These are phyloP conservation scores for Sitta europaea DNA, from an alignment of 2,113 vertebrate genomes.

Conservation along the genomic window DNA sequence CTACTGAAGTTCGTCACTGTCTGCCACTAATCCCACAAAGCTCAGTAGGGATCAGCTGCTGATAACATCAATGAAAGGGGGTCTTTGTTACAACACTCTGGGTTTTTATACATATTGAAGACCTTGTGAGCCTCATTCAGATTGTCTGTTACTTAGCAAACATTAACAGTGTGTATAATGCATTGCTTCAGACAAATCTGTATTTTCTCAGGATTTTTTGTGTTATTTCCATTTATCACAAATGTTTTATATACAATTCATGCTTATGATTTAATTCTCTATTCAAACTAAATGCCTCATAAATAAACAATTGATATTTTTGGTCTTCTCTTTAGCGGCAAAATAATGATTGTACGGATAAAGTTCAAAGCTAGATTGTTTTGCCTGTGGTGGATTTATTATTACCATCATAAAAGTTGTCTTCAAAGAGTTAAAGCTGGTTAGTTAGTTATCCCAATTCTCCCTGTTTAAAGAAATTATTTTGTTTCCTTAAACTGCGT, in stretches of 20 bases:
- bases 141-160: slow-evolving; percentile 16
- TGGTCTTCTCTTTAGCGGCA: not conserved
- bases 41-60: slow-evolving; percentile 35
- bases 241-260: not conserved
- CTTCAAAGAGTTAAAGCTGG: slow-evolving; percentile 7
- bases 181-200: not conserved
- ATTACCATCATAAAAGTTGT: not conserved
- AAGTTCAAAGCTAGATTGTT: slow-evolving; percentile 37
- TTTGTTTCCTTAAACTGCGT: slow-evolving; percentile 29
- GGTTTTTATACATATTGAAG: not conserved
- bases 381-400: slow-evolving; percentile 22
- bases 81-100: slow-evolving; percentile 9
- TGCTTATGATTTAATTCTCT: not conserved
- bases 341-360: not conserved
- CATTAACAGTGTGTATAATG: not conserved
- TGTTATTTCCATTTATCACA: not conserved
- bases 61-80: slow-evolving; percentile 9
- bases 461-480: slow-evolving; percentile 6
- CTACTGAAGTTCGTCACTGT: slow-evolving; percentile 33
- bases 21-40: slow-evolving; percentile 45
- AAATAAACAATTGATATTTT: not conserved
- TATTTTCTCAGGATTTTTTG: not conserved
- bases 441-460: not conserved
- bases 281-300: not conserved
- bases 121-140: not conserved